Evolutionary conservation across 53 echinoderm and acorn worm species (phyloP).

Genomic region (Holothuria scabra): DNA sequence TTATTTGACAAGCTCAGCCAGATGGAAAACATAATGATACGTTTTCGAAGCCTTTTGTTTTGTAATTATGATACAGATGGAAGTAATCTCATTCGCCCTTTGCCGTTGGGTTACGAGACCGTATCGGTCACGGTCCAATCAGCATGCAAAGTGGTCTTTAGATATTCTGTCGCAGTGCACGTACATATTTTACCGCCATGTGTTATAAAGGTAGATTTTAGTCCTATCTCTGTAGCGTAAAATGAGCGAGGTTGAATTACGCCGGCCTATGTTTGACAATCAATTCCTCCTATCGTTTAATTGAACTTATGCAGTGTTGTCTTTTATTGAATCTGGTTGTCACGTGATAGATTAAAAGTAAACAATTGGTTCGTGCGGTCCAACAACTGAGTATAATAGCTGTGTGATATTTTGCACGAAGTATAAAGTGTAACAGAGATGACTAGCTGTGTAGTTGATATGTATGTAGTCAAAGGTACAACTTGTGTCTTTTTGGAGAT

Average conservation of each 20-base stretch:
- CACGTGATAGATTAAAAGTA: slow-evolving; percentile 28
- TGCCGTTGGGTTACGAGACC: slow-evolving; percentile 9
- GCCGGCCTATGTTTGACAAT: too few species aligned
- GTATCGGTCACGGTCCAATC: slow-evolving; percentile 41
- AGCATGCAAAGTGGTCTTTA: not conserved
- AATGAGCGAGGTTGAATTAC: too few species aligned
- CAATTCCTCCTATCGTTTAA: slow-evolving; percentile 16
- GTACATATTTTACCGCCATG: too few species aligned
- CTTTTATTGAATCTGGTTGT: slow-evolving; percentile 39
- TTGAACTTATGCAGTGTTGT: slow-evolving; percentile 9
- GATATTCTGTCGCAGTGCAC: too few species aligned
- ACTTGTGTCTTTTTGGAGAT: too few species aligned
- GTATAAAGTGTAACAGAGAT: not conserved
- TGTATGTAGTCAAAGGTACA: too few species aligned
- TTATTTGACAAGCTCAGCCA: not conserved
- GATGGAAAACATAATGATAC: slow-evolving; percentile 6
- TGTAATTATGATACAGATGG: not conserved
- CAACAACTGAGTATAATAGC: slow-evolving; percentile 22
- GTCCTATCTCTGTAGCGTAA: too few species aligned
- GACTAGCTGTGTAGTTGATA: too few species aligned
- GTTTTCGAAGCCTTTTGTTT: not conserved
- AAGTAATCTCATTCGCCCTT: not conserved
- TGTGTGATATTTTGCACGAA: slow-evolving; percentile 38
- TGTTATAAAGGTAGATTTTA: too few species aligned
- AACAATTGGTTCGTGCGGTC: slow-evolving; percentile 36